phyloP scores from a whole-genome alignment of 2,888 invertebrate species.

The Tetragonisca angustula region DNA sequence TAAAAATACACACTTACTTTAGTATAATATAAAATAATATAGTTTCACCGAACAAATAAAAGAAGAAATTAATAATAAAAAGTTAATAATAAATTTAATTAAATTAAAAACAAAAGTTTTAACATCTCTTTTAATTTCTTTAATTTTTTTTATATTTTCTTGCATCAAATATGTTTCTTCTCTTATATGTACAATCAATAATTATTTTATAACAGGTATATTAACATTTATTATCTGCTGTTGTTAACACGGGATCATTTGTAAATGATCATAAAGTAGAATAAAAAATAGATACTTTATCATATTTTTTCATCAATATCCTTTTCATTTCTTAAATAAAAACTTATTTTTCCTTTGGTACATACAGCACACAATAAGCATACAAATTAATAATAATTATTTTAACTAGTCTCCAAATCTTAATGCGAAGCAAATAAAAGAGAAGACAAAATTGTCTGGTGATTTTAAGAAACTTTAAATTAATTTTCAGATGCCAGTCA shows the following conservation, averaged over 20 bases:
- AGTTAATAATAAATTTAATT: too few relatives aligned
- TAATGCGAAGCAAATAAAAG: background rate
- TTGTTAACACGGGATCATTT: constrained; percentile 22
- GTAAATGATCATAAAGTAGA: constrained; percentile 2
- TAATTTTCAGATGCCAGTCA: constrained; percentile 1
- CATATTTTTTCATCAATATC: constrained; percentile 5
- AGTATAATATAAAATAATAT: background rate
- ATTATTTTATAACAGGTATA: background rate
- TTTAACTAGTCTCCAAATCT: constrained; percentile 7
- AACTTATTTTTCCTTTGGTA: constrained; percentile 36
- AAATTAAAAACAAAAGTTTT: background rate
- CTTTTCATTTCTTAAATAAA: constrained; percentile 17
- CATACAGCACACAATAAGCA: constrained; percentile 30
- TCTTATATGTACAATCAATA: background rate
- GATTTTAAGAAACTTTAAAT: background rate
- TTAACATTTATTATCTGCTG: constrained; percentile 7
- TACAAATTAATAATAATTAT: constrained; percentile 28
- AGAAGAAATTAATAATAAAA: background rate
- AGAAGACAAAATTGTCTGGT: background rate
- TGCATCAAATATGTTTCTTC: background rate
- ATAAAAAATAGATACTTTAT: constrained; percentile 1
- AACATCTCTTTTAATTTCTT: background rate
- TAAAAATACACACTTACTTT: background rate
- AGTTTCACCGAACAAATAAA: background rate
- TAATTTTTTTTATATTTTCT: background rate